Base-by-base conservation (phyloP, 1,140 invertebrate genomes). In the Zaprionus capensis region DNA sequence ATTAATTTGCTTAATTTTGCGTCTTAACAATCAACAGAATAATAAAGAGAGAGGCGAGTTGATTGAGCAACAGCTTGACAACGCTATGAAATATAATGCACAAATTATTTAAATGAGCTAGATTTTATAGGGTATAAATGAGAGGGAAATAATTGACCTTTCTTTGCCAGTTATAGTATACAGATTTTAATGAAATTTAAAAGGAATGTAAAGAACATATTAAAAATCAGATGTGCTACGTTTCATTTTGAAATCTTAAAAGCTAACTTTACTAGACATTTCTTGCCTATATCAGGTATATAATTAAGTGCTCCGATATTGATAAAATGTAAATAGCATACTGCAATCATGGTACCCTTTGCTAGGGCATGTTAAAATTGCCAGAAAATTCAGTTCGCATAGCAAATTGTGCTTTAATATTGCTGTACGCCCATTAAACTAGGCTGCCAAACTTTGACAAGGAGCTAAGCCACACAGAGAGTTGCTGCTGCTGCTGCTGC, bases 1-100 rank as follows among this genome's bases (percentile, higher is more conserved):
- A 90, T 90, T 90, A 90, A 90, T 90, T 82, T 80, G 38, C 55
- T 67, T 76, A 77, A 84, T 81, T 90, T 85, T 59, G 6, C 56
- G 7, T 6, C 44, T 61, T 49, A 51, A 34, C 26, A 69, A 69
- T 49, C 61, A 51, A 51, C 46, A 49, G 46, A 49, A 7, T 5
- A 2, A 9, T 17, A 20, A 22, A 20, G 20, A 49, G 2, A 22
- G 22, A 22, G 22, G 0, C 0, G 46, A 22, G 46, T 22, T 22
- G 20, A 24, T 51, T 51, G 20, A 51, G 46, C 46, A 51, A 51
- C 20, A 51, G 46, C 46, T 4, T 51, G 46, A 4, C 20, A 20
- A 22, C 9, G 46, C 46, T 24, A 51, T 51, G 9, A 51, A 51
- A 51, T 51, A 51, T 51, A 51, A 51, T 51, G 46, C 20, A 51